Conservation (phyloP, 2,888 invertebrate genomes). For the Uropetala carovei region DNA sequence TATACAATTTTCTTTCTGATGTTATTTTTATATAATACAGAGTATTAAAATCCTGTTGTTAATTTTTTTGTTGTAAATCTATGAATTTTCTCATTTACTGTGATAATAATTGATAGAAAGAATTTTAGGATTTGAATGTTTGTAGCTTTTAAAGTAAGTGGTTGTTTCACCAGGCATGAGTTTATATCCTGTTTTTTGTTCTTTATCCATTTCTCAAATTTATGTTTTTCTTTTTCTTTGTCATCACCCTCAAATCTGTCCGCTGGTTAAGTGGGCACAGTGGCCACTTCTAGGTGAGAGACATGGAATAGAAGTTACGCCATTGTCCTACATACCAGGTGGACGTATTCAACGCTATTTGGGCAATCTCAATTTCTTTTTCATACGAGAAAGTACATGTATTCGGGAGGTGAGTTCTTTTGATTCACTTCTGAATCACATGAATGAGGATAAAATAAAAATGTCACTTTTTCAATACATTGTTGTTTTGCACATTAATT, state of each 20-base stretch:
- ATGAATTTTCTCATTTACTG: background rate
- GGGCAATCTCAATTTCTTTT: conserved; percentile 95
- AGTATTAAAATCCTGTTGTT: background rate
- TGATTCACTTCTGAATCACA: background rate
- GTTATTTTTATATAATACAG: too few species aligned
- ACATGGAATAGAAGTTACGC: conserved; percentile 88
- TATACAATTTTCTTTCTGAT: too few species aligned
- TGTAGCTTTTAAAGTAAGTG: too few species aligned
- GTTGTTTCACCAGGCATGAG: too few species aligned
- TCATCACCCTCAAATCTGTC: conserved; percentile 70
- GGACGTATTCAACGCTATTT: conserved; percentile 88
- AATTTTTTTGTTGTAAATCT: background rate
- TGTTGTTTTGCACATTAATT: too few species aligned
- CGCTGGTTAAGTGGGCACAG: conserved; percentile 7
- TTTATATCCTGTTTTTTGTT: background rate
- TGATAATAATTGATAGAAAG: background rate
- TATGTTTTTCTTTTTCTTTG: conserved; percentile 71
- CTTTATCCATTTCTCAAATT: conserved; percentile 50
- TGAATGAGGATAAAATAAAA: background rate
- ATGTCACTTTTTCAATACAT: background rate
- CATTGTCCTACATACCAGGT: conserved; percentile 87
- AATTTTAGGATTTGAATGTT: background rate
- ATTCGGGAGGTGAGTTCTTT: conserved; percentile 83
- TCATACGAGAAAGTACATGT: conserved; percentile 95
- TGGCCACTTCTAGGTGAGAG: conserved; percentile 72